Percentiles rank a stretch among this genome's conserved stretches.
phyloP scores from a whole-genome alignment of 2,113 vertebrate species.

The Mus spicilegus region DNA sequence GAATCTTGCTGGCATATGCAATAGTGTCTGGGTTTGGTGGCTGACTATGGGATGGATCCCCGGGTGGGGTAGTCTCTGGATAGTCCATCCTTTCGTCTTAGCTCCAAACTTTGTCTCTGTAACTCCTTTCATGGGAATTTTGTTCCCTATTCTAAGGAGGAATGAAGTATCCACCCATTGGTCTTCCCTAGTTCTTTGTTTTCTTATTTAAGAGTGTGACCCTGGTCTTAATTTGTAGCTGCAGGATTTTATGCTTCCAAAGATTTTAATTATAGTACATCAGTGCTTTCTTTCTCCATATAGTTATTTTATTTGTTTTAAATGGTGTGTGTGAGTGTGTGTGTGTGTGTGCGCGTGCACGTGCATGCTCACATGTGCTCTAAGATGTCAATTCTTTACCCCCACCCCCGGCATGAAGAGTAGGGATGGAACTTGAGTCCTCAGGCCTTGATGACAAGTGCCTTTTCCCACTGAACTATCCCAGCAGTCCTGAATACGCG shows the following conservation, averaged over 20 bases:
- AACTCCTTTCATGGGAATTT: too few relatives aligned
- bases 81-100: too few relatives aligned
- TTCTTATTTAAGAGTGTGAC: not conserved
- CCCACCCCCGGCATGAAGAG: not conserved
- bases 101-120: too few relatives aligned
- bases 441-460: not conserved
- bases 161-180: too few relatives aligned
- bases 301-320: not conserved
- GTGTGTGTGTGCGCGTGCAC: not conserved
- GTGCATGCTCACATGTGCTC: too few relatives aligned
- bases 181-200: not conserved
- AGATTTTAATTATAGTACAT: not conserved
- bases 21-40: too few relatives aligned
- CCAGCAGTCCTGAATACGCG: fast-evolving
- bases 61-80: too few relatives aligned
- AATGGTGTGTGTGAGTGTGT: not conserved
- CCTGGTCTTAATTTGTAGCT: not conserved
- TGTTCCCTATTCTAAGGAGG: too few relatives aligned
- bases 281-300: not conserved
- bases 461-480: not conserved
- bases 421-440: too few relatives aligned
- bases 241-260: not conserved
- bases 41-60: too few relatives aligned
- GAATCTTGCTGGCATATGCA: too few relatives aligned
- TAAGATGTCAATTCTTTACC: not conserved